Percentiles rank a stretch among this genome's conserved stretches.
Conservation (phyloP, 2,113 vertebrate species). For the Myotis lucifugus region DNA sequence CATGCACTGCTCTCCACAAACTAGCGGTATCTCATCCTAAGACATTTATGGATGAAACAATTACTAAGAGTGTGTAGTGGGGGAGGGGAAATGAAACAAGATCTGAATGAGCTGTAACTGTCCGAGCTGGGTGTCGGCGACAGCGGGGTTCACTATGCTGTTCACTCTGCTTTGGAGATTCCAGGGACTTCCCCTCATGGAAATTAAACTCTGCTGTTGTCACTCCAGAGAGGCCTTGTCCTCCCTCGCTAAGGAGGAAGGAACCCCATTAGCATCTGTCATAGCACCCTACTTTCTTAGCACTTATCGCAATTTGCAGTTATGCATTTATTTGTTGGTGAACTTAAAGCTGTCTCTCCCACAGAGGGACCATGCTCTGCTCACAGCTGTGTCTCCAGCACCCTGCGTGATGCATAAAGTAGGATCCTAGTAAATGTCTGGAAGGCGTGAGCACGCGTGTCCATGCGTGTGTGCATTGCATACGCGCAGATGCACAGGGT, state of each 20-base stretch:
- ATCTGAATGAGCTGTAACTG: fast-evolving
- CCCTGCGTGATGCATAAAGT: fast-evolving
- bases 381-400: not conserved
- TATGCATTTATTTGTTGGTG: not conserved
- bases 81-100: not conserved
- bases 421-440: not conserved
- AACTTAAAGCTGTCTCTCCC: not conserved
- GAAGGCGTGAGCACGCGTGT: fast-evolving
- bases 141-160: fast-evolving
- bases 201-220: not conserved
- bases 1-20: not conserved
- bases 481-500: not conserved
- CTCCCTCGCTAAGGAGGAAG: not conserved
- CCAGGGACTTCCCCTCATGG: not conserved
- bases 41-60: not conserved
- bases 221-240: not conserved
- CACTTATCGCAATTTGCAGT: too few relatives aligned
- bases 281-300: not conserved
- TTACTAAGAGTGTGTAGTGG: not conserved
- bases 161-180: too few relatives aligned
- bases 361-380: not conserved
- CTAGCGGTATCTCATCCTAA: not conserved
- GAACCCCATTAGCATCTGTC: not conserved
- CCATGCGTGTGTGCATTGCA: fast-evolving
- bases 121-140: fast-evolving